These are phyloP conservation scores for Standfussiana lucernea DNA, from an alignment of 2,888 invertebrate species.

Conservation along the genomic window DNA sequence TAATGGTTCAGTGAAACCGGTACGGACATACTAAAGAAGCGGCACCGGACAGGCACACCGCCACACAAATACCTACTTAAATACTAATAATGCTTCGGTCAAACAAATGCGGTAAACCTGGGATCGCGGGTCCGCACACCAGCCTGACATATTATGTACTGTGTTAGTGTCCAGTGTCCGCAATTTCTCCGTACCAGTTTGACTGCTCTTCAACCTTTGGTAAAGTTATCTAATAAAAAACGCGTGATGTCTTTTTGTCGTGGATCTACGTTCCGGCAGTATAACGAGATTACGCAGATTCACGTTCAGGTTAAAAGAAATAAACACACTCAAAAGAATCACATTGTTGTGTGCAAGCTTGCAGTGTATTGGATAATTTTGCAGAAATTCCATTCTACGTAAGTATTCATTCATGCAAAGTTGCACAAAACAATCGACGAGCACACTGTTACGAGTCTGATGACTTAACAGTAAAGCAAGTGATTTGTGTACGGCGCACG, in stretches of 20 bases:
- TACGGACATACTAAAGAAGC: background rate
- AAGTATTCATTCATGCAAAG: conserved; percentile 25
- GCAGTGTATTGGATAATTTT: background rate
- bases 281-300: no score
- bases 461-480: conserved; percentile 37
- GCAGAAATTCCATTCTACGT: background rate
- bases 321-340: background rate
- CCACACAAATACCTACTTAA: background rate
- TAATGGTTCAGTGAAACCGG: background rate
- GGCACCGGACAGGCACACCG: background rate
- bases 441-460: conserved; percentile 28
- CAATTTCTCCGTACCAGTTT: background rate
- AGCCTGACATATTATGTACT: background rate
- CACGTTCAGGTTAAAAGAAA: background rate
- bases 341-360: background rate
- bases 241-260: no score
- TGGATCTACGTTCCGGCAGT: no score
- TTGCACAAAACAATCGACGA: conserved; percentile 35
- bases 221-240: no score
- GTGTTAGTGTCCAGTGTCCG: background rate
- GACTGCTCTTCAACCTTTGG: background rate
- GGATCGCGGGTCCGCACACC: background rate
- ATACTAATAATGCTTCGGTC: background rate
- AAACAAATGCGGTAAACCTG: background rate
- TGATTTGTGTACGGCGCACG: conserved; percentile 35